Conservation (phyloP, 2,113 vertebrate genomes). For the Sporophila hypoxantha region DNA sequence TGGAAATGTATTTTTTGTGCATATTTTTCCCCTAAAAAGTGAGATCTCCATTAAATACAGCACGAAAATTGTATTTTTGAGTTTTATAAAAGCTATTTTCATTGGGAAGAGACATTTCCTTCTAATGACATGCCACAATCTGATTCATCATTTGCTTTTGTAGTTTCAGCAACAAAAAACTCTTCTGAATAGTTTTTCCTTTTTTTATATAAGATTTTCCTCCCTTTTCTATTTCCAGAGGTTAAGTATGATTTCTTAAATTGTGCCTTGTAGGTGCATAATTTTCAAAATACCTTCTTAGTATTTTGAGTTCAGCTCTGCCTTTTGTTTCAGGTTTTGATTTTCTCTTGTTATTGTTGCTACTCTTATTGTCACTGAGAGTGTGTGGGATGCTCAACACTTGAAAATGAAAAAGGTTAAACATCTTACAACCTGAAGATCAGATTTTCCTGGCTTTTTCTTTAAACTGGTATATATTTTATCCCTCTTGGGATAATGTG, state of each 20-base stretch:
- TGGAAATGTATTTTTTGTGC: neutral
- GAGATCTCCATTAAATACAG: neutral
- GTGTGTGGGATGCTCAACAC: neutral
- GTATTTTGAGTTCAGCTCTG: neutral
- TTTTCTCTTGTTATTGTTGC: neutral
- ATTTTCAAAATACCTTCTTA: neutral
- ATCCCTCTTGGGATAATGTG: neutral
- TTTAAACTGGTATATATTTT: neutral
- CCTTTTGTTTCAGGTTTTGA: neutral
- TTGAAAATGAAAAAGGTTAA: neutral
- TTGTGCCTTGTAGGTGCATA: neutral
- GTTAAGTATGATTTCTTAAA: neutral
- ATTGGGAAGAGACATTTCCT: neutral
- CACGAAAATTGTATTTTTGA: neutral
- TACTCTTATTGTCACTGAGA: neutral
- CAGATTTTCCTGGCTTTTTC: neutral
- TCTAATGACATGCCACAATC: neutral
- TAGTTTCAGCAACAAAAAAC: neutral
- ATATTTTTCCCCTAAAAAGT: neutral
- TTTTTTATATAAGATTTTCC: neutral
- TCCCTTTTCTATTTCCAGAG: neutral
- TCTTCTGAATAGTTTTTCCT: neutral
- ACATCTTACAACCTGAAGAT: neutral
- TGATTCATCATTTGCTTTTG: neutral
- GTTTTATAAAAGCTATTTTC: neutral